Base-by-base conservation (phyloP, 2,888 invertebrate species). In the Allygus modestus region DNA sequence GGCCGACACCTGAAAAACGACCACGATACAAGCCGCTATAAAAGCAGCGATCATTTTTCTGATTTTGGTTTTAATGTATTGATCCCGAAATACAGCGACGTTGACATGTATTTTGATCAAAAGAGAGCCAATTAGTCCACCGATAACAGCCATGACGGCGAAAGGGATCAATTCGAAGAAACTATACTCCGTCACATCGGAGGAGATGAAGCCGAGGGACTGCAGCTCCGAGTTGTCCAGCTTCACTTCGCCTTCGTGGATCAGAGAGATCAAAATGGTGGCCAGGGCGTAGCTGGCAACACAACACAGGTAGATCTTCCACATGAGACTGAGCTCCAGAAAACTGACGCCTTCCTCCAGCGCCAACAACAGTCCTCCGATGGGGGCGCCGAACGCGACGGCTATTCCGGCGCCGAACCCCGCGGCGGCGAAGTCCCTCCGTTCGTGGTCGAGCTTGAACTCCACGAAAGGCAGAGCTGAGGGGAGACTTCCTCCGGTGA, bases 331-430 rank as follows among this genome's bases (percentile, higher is more conserved):
- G 87, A 93, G 93, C 88, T 93, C 93, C 93, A 93, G 94, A 89
- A 93, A 93, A 87, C 92, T 92, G 26, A 93, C 92, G 26, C 93
- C 94, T 90, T 94, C 94, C 89, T 94, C 94, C 87, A 94, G 89
- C 88, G 92, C 92, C 89, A 94, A 93, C 73, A 94, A 89, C 0
- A 94, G 93, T n/a, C 93, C 94, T 85, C 93, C 91, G 81, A 91
- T 89, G 43, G 92, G 91, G 1, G 91, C 91, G 26, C 92, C 92
- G 90, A 94, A 94, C 43, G 93, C 93, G 58, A 93, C 93, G 17
- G 93, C 91, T n/a, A 94, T 93, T n/a, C 93, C 93, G n/a, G 93
- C 93, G 26, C 93, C 93, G 28, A 93, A 92, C 23, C 91, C 94
- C 28, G 92, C 93, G 41, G 92, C 92, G 61, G 94, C 93, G 89